Conservation (phyloP, 2,888 invertebrate species). For the Operophtera brumata region DNA sequence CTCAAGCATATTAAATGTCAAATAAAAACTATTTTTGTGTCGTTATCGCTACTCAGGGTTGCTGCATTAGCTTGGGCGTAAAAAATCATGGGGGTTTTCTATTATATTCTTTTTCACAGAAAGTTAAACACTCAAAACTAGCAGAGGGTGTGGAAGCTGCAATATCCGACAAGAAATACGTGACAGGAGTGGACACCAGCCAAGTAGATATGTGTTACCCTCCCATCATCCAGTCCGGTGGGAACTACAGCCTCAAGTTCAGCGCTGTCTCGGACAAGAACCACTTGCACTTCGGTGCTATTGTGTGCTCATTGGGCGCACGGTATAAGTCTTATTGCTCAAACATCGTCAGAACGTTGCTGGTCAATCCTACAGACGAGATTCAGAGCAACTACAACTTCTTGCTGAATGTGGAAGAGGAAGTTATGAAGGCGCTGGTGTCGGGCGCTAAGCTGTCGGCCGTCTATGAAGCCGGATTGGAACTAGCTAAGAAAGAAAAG, state of each 20-base stretch:
- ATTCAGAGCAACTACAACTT: constrained; percentile 95
- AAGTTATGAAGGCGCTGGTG: constrained; percentile 90
- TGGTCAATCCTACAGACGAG: constrained; percentile 94
- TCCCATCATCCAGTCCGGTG: constrained; percentile 99
- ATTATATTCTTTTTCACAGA: constrained; percentile 75
- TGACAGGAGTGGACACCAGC: constrained; percentile 91
- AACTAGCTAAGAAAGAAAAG: constrained; percentile 91
- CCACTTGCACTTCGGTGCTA: constrained; percentile 95
- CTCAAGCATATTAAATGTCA: too few relatives aligned
- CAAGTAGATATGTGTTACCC: constrained; percentile 99
- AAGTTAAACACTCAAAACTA: constrained; percentile 97
- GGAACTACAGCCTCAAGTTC: constrained; percentile 98
- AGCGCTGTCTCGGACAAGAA: constrained; percentile 97
- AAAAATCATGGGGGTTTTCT: too few relatives aligned
- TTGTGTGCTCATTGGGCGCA: constrained; percentile 96
- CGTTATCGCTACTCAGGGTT: too few relatives aligned
- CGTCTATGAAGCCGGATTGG: constrained; percentile 92
- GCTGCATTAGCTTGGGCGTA: too few relatives aligned
- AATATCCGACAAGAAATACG: constrained; percentile 97
- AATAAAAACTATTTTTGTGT: too few relatives aligned
- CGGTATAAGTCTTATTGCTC: constrained; percentile 99
- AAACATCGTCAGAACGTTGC: constrained; percentile 96
- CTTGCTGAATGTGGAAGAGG: constrained; percentile 93
- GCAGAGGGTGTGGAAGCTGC: constrained; percentile 97
- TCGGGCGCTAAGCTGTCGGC: constrained; percentile 91